A percentile compares a stretch with the other conserved stretches of the same genome.
These are phyloP conservation scores for Stichodactyla helianthus DNA, from an alignment of 64 coral and sea anemone species.

Conservation along the genomic window DNA sequence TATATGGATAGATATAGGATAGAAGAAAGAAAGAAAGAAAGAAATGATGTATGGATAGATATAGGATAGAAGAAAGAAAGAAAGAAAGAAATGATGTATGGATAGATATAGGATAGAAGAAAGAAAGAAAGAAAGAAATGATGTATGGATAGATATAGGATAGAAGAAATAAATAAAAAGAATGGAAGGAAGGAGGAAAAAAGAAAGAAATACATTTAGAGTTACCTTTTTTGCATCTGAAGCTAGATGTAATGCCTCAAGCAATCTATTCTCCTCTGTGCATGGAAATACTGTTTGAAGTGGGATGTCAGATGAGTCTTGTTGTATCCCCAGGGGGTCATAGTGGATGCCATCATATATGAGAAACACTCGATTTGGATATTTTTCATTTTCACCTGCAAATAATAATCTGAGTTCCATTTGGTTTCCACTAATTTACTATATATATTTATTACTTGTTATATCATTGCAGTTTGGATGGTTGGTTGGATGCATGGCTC, in stretches of 20 bases:
- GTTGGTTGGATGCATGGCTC: too few species aligned
- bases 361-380: conserved; percentile 65
- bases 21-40: not conserved
- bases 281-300: conserved; percentile 76
- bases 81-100: not conserved
- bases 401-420: not conserved
- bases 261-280: conserved; percentile 59
- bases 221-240: conserved; percentile 74
- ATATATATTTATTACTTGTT: too few species aligned
- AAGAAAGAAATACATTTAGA: not conserved
- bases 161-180: not conserved
- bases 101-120: too few species aligned
- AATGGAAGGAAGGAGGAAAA: not conserved
- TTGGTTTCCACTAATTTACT: too few species aligned
- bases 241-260: conserved; percentile 67
- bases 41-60: too few species aligned
- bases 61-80: not conserved
- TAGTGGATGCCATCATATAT: conserved; percentile 98
- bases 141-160: too few species aligned
- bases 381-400: conserved; percentile 66
- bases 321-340: conserved; percentile 71
- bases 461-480: too few species aligned
- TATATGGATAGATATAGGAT: too few species aligned
- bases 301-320: conserved; percentile 11
- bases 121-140: too few species aligned